phyloP scores from a whole-genome alignment of 2,888 invertebrate species.

The Ophion obscuratus region DNA sequence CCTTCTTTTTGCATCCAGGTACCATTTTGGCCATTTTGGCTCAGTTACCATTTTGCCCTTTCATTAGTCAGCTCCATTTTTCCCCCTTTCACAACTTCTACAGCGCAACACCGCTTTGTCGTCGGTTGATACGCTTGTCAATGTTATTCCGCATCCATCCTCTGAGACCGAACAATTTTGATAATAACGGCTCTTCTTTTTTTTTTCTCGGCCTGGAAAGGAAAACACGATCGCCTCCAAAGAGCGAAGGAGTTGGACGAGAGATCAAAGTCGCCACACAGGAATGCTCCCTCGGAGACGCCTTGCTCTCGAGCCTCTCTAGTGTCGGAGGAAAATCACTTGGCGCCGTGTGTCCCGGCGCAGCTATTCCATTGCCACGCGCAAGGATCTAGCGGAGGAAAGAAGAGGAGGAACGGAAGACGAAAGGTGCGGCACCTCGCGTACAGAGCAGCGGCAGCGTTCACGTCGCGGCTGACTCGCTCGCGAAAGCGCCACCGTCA shows the following conservation, averaged over 20 bases:
- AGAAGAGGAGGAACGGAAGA: slow-evolving; percentile 55
- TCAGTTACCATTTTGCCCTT: too few species aligned
- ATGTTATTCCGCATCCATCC: too few species aligned
- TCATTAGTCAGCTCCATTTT: too few species aligned
- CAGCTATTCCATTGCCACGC: neutral
- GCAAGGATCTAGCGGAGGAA: neutral
- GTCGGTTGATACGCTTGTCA: too few species aligned
- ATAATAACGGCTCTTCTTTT: neutral
- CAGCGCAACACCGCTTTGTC: too few species aligned
- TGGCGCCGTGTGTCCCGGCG: neutral
- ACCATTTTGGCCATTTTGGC: too few species aligned
- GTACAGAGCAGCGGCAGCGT: slow-evolving; percentile 63
- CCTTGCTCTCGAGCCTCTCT: slow-evolving; percentile 25
- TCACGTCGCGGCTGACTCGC: slow-evolving; percentile 57
- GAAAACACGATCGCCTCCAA: neutral
- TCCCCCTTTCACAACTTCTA: too few species aligned
- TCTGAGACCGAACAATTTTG: neutral
- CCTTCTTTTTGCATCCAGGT: too few species aligned
- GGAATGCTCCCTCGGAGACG: slow-evolving; percentile 64
- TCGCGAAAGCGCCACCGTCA: slow-evolving; percentile 69
- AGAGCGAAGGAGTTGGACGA: neutral
- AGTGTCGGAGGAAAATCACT: neutral
- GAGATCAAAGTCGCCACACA: slow-evolving; percentile 25
- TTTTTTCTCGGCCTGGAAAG: neutral
- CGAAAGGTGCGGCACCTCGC: slow-evolving; percentile 67